Base-by-base conservation (phyloP, 1,140 invertebrate genomes). In the Aphidius ervi region DNA sequence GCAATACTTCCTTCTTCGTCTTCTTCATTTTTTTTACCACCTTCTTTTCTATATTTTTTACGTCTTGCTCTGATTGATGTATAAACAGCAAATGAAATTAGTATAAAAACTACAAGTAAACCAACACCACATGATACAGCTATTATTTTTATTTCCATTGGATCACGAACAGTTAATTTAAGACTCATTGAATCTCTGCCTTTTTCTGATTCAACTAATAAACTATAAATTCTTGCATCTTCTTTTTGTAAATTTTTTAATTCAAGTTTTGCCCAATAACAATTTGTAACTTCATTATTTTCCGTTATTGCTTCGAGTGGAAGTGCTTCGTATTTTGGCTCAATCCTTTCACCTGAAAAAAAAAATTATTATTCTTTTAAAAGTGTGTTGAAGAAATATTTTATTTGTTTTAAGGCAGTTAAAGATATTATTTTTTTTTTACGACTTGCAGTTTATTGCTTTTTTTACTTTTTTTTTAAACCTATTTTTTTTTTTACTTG, bases 261-360 rank as follows among this genome's bases (percentile, higher is more conserved):
- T 47, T 78, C 70, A 5, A 80, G 62, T 49, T 79, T 77, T 6
- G 77, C 77, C 76, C 75, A 79, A 55, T 77, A 80, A 49, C 78
- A 80, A 62, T 78, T 77, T 1, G 74, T 78, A 53, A 69, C 64
- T 62, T 73, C 69, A 23, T 77, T 73, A 57, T 76, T 74, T 56
- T 79, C 76, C 9, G 69, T 63, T 50, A 79, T 76, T 20, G 76
- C 76, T 54, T 78, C 77, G 10, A 79, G 42, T 2, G 75, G 65
- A 5, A 77, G 49, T 0, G 78, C 78, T 59, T 80, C 77, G 62
- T 79, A 80, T 43, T 79, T 79, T 40, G 73, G 72, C 46, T 72
- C 68, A 43, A 79, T 74, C 6, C 52, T 77, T 49, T 79, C 77
- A 41, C 77, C 78, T 80, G 57, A 5, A 62, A 66, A 9, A 52